Evolutionary conservation across 2,797 vertebrate species (phyloP).

Genomic region (Sebastes melanostomus): DNA sequence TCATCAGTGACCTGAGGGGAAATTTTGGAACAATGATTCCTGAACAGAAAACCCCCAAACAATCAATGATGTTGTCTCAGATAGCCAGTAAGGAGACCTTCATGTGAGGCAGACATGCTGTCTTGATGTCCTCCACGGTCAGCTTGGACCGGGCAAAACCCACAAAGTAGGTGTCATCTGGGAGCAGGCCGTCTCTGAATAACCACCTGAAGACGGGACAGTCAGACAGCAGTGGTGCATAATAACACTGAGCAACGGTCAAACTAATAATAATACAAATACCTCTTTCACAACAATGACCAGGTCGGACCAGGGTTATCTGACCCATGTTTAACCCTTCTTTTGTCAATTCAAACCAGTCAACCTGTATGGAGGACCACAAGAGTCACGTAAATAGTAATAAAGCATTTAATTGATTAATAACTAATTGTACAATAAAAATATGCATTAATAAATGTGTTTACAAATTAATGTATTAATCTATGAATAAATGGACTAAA

Average conservation of each 20-base stretch:
- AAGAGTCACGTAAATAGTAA: too few species aligned
- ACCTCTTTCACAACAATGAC: too few species aligned
- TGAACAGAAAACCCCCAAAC: not conserved
- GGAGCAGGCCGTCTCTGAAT: constrained; percentile 89
- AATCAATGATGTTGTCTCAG: not conserved
- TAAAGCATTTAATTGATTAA: too few species aligned
- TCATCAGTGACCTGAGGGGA: constrained; percentile 75
- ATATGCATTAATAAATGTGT: accelerated
- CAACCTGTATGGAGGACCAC: too few species aligned
- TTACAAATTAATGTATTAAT: too few species aligned
- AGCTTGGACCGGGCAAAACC: constrained; percentile 90
- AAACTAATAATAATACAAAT: constrained; percentile 7
- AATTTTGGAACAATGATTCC: not conserved
- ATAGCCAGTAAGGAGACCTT: constrained; percentile 76
- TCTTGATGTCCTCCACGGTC: constrained; percentile 84
- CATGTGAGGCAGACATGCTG: constrained; percentile 85
- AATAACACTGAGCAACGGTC: constrained; percentile 12
- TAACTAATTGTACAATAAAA: too few species aligned
- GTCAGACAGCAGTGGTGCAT: not conserved
- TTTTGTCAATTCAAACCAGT: too few species aligned
- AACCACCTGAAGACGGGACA: constrained; percentile 84
- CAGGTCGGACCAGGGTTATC: too few species aligned
- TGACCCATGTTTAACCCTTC: too few species aligned
- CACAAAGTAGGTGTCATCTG: constrained; percentile 86
- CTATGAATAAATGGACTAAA: too few species aligned